Conservation (phyloP, 2,888 invertebrate species). For the Eulithis prunata region DNA sequence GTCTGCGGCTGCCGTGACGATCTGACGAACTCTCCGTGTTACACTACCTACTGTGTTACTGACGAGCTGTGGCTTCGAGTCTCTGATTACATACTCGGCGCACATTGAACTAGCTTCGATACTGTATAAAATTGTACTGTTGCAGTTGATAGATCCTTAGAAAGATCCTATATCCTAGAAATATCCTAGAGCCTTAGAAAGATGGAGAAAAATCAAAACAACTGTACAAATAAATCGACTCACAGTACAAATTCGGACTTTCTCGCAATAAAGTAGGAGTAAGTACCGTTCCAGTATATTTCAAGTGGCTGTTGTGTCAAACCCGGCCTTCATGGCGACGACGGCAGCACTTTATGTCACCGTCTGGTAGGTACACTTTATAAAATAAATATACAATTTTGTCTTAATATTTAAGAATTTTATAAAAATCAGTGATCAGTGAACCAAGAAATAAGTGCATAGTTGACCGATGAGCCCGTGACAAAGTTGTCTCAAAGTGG, state of each 20-base stretch:
- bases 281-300: conserved; percentile 9
- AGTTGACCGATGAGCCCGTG: too few relatives aligned
- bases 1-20: conserved; percentile 27
- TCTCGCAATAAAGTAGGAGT: conserved; percentile 6
- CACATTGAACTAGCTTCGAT: neutral
- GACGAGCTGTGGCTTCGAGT: conserved; percentile 1
- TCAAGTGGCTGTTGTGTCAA: conserved; percentile 10
- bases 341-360: neutral
- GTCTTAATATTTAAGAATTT: too few relatives aligned
- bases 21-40: neutral
- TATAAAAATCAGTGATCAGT: too few relatives aligned
- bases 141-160: too few relatives aligned
- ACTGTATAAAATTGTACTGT: too few relatives aligned
- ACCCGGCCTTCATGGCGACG: conserved; percentile 9
- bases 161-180: too few relatives aligned
- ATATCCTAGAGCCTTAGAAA: too few relatives aligned
- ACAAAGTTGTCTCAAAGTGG: too few relatives aligned
- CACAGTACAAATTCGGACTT: neutral
- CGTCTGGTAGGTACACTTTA: neutral
- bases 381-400: too few relatives aligned
- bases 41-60: neutral
- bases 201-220: too few relatives aligned
- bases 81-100: conserved; percentile 1
- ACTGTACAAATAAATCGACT: neutral
- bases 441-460: too few relatives aligned